These are phyloP conservation scores for Pecten maximus DNA, from an alignment of 2,888 invertebrate species.

Conservation along the genomic window DNA sequence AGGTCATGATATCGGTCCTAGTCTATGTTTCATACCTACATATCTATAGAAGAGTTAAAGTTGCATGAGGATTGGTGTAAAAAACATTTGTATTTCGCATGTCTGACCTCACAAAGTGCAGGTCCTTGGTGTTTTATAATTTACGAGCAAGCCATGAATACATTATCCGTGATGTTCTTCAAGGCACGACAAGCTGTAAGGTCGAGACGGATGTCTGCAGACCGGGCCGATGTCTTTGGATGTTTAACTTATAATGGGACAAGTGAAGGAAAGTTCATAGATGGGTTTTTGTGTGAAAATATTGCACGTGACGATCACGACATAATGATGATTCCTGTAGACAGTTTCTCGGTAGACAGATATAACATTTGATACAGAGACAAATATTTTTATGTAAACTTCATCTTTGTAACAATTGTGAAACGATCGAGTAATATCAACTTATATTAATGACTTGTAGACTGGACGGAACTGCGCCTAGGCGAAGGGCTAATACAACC, in stretches of 20 bases:
- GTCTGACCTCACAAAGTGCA: neutral
- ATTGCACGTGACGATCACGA: neutral
- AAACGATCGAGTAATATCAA: no score
- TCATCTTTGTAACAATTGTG: no score
- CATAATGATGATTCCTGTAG: neutral
- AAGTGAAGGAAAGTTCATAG: neutral
- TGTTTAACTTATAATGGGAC: neutral
- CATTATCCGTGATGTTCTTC: neutral
- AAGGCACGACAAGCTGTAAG: neutral
- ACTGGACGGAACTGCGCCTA: no score
- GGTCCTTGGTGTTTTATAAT: neutral
- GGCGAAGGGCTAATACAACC: no score
- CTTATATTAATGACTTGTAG: no score
- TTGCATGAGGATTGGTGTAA: neutral
- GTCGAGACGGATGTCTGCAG: neutral
- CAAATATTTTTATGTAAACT: neutral
- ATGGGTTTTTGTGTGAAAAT: neutral
- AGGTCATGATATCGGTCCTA: neutral
- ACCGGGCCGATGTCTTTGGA: neutral
- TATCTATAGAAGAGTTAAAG: neutral
- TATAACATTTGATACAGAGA: no score
- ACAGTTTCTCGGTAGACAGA: no score
- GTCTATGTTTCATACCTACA: neutral
- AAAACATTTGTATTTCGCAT: neutral
- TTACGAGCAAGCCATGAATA: neutral